Evolutionary conservation across 2,797 vertebrate species (phyloP), one percentile per base, ranked within the genome.

Genomic region (Tolypeutes matacus): DNA sequence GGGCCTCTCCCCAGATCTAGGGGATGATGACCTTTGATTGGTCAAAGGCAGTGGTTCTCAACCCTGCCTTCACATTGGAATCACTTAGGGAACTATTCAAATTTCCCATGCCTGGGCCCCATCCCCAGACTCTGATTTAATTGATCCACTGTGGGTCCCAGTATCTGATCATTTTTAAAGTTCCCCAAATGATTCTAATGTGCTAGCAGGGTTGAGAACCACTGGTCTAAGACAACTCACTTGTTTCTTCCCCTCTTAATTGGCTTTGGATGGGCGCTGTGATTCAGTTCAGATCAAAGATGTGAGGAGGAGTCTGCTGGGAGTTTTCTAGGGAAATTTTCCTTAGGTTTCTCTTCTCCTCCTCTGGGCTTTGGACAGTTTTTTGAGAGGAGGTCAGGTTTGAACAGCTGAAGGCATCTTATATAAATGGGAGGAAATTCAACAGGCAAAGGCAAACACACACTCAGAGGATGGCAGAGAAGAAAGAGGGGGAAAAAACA

Each of bases 341-440:
- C 25, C 46, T 62, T 65, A 11, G 29, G 27, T 88, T 91, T 12
- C 46, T 75, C 8, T 8, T 86, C 62, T 83, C 36, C 15, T 90
- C 85, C 77, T 73, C 25, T 20, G 42, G 73, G 23, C 11, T 91
- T 92, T 67, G 42, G 46, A 42, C 13, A 7, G 14, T n/a, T 23
- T 86, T 96, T 91, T 70, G 34, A 95, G 89, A 92, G 80, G 36
- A 64, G 23, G 1, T 53, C n/a, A 73, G 27, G 1, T 90, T n/a
- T 70, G 25, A 91, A 91, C 21, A 53, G 8, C 20, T 83, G 2
- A 46, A 88, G 85, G 62, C 13, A 85, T 83, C 8, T 58, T 72
- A 75, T 23, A 36, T 81, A 9, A 14, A 46, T 42, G 5, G 90
- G 77, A 23, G 11, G 70, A 91, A 91, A 58, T 11, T 77, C 67